phyloP scores from a whole-genome alignment of 2,888 invertebrate species.

The Saturnia japonica region DNA sequence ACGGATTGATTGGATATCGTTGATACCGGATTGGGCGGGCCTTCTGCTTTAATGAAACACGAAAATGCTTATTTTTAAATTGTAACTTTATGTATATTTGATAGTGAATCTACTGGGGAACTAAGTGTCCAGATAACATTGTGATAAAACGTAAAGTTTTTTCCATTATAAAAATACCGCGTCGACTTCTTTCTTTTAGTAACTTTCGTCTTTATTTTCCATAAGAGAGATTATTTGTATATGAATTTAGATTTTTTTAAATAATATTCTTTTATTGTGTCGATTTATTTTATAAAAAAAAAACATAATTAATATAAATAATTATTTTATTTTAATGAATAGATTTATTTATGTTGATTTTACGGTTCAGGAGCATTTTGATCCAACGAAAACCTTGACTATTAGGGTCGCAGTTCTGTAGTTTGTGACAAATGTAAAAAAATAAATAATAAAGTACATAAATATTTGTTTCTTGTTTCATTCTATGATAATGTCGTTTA shows the following conservation, averaged over 20 bases:
- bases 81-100: conserved; percentile 80
- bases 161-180: conserved; percentile 72
- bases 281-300: conserved; percentile 56
- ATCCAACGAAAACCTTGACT: conserved; percentile 69
- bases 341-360: conserved; percentile 74
- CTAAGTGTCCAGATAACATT: conserved; percentile 75
- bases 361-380: conserved; percentile 73
- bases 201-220: conserved; percentile 66
- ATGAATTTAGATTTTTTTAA: conserved; percentile 75
- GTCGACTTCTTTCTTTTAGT: conserved; percentile 48
- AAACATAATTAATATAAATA: conserved; percentile 57
- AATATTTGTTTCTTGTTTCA: conserved; percentile 49
- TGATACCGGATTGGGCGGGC: conserved; percentile 39
- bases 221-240: conserved; percentile 79
- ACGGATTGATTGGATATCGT: not conserved
- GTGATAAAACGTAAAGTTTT: conserved; percentile 79
- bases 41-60: conserved; percentile 77
- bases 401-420: conserved; percentile 78
- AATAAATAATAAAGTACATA: conserved; percentile 76
- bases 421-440: conserved; percentile 75
- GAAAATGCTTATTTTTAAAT: conserved; percentile 67
- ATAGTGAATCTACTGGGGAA: conserved; percentile 73
- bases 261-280: conserved; percentile 72
- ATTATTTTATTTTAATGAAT: conserved; percentile 65
- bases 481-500: conserved; percentile 28